Evolutionary conservation across 2,888 invertebrate genomes (phyloP).

Genomic region (Euspilapteryx auroguttella): DNA sequence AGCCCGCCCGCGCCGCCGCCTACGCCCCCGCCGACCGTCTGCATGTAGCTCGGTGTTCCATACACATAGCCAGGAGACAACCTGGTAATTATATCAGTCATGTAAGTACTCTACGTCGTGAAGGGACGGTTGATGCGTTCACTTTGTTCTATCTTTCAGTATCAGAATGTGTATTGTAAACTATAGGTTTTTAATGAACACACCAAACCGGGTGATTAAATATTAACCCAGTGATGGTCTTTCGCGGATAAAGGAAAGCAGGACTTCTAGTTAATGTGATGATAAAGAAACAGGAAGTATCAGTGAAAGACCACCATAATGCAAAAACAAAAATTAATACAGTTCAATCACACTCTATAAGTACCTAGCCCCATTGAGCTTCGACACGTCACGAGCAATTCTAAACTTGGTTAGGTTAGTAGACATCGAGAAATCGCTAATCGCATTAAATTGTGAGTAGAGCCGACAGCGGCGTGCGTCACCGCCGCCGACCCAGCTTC

Average conservation of each 20-base stretch:
- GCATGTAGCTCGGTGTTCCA: conserved; percentile 77
- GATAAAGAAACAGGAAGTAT: too few relatives aligned
- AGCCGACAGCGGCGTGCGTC: conserved; percentile 45
- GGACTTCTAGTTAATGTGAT: too few relatives aligned
- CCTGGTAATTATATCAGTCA: conserved; percentile 34
- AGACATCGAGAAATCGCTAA: conserved; percentile 37
- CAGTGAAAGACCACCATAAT: too few relatives aligned
- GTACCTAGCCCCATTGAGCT: conserved; percentile 52
- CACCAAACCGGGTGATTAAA: too few relatives aligned
- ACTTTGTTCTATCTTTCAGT: too few relatives aligned
- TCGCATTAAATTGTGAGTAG: conserved; percentile 23
- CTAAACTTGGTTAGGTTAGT: conserved; percentile 50
- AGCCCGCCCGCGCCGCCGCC: conserved; percentile 67
- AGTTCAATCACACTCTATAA: conserved; percentile 33
- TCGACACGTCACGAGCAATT: conserved; percentile 36
- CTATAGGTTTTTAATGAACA: too few relatives aligned
- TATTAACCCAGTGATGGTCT: too few relatives aligned
- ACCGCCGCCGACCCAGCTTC: conserved; percentile 31
- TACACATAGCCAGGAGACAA: conserved; percentile 69
- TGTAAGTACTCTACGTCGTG: too few relatives aligned
- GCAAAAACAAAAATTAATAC: conserved; percentile 20
- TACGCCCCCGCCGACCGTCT: conserved; percentile 68
- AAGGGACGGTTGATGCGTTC: too few relatives aligned
- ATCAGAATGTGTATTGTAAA: too few relatives aligned
- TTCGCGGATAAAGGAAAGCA: too few relatives aligned